phyloP scores from a whole-genome alignment of 2,797 vertebrate genomes.

The Macropodus opercularis region DNA sequence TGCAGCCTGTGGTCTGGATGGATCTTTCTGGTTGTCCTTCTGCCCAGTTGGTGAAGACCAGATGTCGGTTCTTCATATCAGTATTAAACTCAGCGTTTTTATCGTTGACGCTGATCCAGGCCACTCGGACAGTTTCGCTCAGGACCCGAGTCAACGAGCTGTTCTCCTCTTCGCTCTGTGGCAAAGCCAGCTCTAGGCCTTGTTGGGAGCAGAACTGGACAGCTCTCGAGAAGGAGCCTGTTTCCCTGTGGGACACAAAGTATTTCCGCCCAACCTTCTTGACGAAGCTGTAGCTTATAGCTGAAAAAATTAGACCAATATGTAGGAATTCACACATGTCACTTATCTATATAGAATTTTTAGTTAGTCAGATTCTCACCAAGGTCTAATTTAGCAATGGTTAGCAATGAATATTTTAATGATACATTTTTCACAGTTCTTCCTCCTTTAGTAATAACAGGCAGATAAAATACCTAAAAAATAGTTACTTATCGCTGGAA shows the following conservation, averaged over 20 bases:
- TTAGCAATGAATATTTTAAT: too few relatives aligned
- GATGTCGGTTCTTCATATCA: constrained; percentile 15
- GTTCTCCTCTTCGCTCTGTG: constrained; percentile 47
- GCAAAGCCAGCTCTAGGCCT: constrained; percentile 49
- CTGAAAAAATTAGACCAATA: constrained; percentile 6
- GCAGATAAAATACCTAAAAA: too few relatives aligned
- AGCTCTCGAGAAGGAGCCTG: constrained; percentile 27
- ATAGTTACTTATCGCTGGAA: too few relatives aligned
- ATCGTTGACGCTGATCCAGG: constrained; percentile 44
- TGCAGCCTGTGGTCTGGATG: constrained; percentile 32
- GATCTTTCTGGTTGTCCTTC: constrained; percentile 39
- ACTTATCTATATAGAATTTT: too few relatives aligned
- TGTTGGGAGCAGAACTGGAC: constrained; percentile 27
- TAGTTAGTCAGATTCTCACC: constrained; percentile 12
- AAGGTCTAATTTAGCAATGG: not conserved
- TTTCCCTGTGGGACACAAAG: constrained; percentile 49
- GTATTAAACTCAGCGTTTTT: constrained; percentile 4
- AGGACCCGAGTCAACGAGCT: constrained; percentile 23
- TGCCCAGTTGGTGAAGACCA: constrained; percentile 47
- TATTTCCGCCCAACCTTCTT: constrained; percentile 32
- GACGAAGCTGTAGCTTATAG: constrained; percentile 30
- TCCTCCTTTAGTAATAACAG: too few relatives aligned
- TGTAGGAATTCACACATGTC: too few relatives aligned
- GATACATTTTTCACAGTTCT: too few relatives aligned
- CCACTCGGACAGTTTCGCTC: not conserved